Evolutionary conservation across 2,113 vertebrate genomes (phyloP).

Genomic region (Rhinolophus ferrumequinum): DNA sequence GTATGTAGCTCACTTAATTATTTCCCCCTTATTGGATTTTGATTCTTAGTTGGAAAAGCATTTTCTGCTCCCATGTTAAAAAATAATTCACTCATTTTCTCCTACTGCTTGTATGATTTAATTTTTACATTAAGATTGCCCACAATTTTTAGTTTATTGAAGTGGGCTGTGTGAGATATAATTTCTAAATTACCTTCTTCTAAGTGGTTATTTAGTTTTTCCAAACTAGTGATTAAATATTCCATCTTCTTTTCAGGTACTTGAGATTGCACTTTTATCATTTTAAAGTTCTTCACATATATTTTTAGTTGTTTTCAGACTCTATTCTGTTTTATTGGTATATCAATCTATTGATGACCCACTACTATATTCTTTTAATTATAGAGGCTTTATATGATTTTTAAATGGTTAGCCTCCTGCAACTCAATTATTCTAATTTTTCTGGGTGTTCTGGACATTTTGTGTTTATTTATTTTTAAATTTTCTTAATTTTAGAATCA

Average conservation of each 20-base stretch:
- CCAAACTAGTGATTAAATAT: neutral
- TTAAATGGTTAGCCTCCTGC: neutral
- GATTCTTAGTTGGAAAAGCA: neutral
- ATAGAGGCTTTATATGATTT: neutral
- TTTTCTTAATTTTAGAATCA: constrained; percentile 9
- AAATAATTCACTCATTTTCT: neutral
- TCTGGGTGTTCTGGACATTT: neutral
- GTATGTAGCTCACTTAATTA: neutral
- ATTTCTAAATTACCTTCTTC: constrained; percentile 24
- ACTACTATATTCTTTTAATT: neutral
- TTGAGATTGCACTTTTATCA: neutral
- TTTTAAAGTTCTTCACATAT: neutral
- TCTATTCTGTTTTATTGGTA: neutral
- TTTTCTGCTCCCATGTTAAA: neutral
- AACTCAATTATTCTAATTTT: neutral
- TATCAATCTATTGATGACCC: neutral
- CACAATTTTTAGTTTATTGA: neutral
- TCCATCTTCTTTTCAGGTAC: neutral
- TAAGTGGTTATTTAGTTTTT: neutral
- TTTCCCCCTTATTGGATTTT: neutral
- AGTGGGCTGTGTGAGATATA: neutral
- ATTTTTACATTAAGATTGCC: neutral
- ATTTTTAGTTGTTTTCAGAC: neutral
- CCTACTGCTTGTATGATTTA: neutral
- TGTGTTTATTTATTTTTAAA: neutral